Conservation (phyloP, 2,797 vertebrate species). For the Tragelaphus eurycerus region DNA sequence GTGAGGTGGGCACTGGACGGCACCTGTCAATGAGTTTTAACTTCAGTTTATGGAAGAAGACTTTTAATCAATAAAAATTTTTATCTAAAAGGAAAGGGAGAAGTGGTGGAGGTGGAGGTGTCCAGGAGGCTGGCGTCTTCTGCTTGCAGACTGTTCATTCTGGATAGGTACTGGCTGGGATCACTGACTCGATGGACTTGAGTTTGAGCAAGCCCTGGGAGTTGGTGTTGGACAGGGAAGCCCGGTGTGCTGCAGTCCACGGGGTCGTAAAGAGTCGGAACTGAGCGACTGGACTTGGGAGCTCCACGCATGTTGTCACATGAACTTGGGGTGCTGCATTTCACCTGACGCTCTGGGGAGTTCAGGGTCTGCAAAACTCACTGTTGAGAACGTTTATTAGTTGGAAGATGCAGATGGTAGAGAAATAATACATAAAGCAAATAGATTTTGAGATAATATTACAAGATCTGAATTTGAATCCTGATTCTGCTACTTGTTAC, state of each 20-base stretch:
- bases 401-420: neutral
- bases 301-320: neutral
- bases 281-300: neutral
- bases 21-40: neutral
- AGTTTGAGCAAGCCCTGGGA: neutral
- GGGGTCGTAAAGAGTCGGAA: neutral
- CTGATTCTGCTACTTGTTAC: neutral
- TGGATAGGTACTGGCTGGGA: neutral
- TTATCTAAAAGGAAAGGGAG: neutral
- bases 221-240: neutral
- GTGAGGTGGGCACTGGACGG: neutral
- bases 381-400: neutral
- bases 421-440: neutral
- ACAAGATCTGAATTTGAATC: neutral
- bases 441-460: neutral
- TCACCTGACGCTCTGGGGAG: fast-evolving
- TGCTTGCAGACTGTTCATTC: neutral
- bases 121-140: neutral
- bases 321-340: neutral
- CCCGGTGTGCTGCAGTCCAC: neutral
- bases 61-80: neutral
- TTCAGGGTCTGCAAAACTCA: neutral
- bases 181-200: neutral
- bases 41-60: neutral
- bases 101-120: neutral